Conservation (phyloP, 1,140 invertebrate species). For the Penaeus indicus region DNA sequence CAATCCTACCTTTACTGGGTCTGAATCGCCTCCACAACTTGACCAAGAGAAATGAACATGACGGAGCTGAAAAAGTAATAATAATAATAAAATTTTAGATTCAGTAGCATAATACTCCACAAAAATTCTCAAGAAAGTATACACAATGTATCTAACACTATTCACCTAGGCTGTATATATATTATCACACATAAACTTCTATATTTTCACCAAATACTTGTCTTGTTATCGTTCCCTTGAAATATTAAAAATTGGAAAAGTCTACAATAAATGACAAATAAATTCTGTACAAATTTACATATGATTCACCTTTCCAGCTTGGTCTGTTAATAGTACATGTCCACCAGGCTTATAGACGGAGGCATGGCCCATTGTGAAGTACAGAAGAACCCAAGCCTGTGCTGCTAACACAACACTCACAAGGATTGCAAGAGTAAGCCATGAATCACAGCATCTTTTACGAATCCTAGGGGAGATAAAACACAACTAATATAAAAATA, state of each 20-base stretch:
- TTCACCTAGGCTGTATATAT: too few relatives aligned
- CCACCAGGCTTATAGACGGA: constrained; percentile 31
- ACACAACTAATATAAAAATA: too few relatives aligned
- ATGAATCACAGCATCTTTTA: constrained; percentile 19
- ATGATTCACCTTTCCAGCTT: constrained; percentile 32
- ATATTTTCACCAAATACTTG: too few relatives aligned
- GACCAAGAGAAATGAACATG: constrained; percentile 47
- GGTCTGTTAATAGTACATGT: constrained; percentile 14
- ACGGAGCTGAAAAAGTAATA: constrained; percentile 1
- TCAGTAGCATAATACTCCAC: too few relatives aligned
- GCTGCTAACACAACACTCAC: constrained; percentile 25
- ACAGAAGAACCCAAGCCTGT: constrained; percentile 19
- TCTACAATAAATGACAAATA: neutral
- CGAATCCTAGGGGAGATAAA: too few relatives aligned
- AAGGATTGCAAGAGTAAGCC: constrained; percentile 21
- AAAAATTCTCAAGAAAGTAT: too few relatives aligned
- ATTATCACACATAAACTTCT: too few relatives aligned
- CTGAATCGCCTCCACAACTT: constrained; percentile 28
- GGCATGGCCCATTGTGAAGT: constrained; percentile 11
- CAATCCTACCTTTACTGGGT: constrained; percentile 23
- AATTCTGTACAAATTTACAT: neutral
- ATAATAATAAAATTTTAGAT: neutral
- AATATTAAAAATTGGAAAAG: too few relatives aligned
- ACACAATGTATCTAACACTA: too few relatives aligned
- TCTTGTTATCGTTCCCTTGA: too few relatives aligned